Evolutionary conservation across 2,797 vertebrate species (phyloP).

Genomic region (Rhinatrema bivittatum): DNA sequence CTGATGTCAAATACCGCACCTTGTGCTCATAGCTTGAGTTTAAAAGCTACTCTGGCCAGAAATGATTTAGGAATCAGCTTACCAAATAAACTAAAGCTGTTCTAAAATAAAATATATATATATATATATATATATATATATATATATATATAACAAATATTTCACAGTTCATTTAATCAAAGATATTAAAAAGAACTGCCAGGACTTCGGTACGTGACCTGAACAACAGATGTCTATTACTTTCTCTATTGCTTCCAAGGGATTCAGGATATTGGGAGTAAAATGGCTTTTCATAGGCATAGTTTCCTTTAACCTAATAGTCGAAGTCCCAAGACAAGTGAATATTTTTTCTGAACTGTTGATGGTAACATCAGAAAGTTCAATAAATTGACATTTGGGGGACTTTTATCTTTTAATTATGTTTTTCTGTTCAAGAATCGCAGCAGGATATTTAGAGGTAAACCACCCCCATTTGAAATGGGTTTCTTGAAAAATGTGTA

Average conservation of each 20-base stretch:
- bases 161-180: slow-evolving; percentile 62
- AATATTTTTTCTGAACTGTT: slow-evolving; percentile 6
- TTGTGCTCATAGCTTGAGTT: slow-evolving; percentile 11
- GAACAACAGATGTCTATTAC: slow-evolving; percentile 44
- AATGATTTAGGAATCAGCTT: slow-evolving; percentile 37
- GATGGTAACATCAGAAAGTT: background rate
- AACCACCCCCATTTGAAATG: no score
- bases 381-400: background rate
- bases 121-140: no score
- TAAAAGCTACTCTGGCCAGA: slow-evolving; percentile 31
- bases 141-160: slow-evolving; percentile 64
- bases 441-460: no score
- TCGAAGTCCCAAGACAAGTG: slow-evolving; percentile 10
- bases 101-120: no score
- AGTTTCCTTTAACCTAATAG: slow-evolving; percentile 23
- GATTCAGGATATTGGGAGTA: slow-evolving; percentile 28
- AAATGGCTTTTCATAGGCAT: slow-evolving; percentile 35
- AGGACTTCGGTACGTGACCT: slow-evolving; percentile 50
- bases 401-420: background rate
- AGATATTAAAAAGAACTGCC: slow-evolving; percentile 59
- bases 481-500: background rate
- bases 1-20: slow-evolving; percentile 17
- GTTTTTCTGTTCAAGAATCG: background rate
- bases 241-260: slow-evolving; percentile 33
- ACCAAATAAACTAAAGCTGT: slow-evolving; percentile 51